Percentiles rank a stretch among this genome's conserved stretches.
These are phyloP conservation scores for Paedocypris sp. DNA, from an alignment of 2,113 vertebrate genomes.

Conservation along the genomic window DNA sequence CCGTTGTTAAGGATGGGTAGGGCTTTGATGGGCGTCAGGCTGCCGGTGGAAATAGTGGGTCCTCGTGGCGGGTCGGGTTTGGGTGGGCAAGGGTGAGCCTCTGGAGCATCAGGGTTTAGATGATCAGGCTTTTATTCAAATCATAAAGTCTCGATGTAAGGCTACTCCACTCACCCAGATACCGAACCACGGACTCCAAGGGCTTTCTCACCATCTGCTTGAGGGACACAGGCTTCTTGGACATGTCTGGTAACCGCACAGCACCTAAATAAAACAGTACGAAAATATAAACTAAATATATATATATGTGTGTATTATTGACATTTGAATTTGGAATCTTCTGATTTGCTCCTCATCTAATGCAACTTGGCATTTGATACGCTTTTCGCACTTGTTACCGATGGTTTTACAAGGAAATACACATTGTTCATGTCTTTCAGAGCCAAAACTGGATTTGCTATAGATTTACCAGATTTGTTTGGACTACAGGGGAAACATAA, in stretches of 20 bases:
- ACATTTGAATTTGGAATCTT: no score
- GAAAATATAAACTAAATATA: neutral
- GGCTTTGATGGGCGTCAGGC: slow-evolving; percentile 80
- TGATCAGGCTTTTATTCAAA: neutral
- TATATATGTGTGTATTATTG: no score
- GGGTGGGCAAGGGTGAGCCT: slow-evolving; percentile 80
- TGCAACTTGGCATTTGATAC: no score
- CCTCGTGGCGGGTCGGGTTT: slow-evolving; percentile 74
- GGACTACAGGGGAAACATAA: no score
- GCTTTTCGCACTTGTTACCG: no score
- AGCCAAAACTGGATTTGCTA: no score
- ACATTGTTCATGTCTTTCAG: no score
- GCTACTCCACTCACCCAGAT: slow-evolving; percentile 70
- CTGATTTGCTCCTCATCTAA: no score
- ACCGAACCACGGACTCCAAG: slow-evolving; percentile 85
- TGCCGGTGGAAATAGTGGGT: slow-evolving; percentile 67
- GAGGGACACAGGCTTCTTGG: slow-evolving; percentile 71
- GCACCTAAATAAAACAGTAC: slow-evolving; percentile 61
- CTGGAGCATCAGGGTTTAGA: slow-evolving; percentile 45
- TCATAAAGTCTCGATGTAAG: neutral
- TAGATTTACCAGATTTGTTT: no score
- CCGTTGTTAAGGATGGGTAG: slow-evolving; percentile 89
- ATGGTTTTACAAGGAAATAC: no score
- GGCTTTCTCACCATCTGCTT: slow-evolving; percentile 83
- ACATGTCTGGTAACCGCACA: slow-evolving; percentile 75